These are phyloP conservation scores for Mormyrus proboscirostris DNA, from an alignment of 2,797 vertebrate genomes.

Conservation along the genomic window DNA sequence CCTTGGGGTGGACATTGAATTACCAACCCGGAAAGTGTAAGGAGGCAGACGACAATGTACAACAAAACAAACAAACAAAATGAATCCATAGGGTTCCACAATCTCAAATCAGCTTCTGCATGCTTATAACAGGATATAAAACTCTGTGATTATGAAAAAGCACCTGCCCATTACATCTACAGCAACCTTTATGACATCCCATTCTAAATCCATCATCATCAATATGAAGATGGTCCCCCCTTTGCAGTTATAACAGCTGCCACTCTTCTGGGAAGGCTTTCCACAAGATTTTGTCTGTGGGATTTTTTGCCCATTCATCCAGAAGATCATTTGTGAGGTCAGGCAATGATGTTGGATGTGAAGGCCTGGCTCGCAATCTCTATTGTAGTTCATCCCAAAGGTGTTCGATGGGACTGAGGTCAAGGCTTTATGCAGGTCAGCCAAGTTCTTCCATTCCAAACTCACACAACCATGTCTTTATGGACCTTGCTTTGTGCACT, in stretches of 20 bases:
- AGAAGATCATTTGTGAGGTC: neutral
- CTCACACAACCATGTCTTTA: neutral
- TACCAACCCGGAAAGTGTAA: constrained; percentile 33
- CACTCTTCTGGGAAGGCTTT: neutral
- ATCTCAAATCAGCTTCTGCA: neutral
- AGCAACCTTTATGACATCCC: neutral
- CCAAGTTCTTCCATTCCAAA: neutral
- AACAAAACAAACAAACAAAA: constrained; percentile 30
- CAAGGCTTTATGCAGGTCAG: neutral
- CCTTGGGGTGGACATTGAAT: constrained; percentile 46
- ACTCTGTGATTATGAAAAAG: neutral
- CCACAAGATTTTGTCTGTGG: neutral
- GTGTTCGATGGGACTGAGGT: neutral
- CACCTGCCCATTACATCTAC: neutral
- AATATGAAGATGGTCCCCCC: neutral
- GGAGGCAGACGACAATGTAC: constrained; percentile 42
- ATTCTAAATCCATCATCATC: neutral
- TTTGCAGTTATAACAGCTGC: neutral
- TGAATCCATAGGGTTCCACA: constrained; percentile 15
- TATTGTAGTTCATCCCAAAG: neutral
- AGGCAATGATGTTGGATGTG: neutral
- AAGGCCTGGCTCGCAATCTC: neutral
- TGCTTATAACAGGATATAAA: neutral
- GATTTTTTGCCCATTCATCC: neutral
- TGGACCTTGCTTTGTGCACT: neutral